phyloP scores from a whole-genome alignment of 2,113 vertebrate species.

The Clinocottus analis region DNA sequence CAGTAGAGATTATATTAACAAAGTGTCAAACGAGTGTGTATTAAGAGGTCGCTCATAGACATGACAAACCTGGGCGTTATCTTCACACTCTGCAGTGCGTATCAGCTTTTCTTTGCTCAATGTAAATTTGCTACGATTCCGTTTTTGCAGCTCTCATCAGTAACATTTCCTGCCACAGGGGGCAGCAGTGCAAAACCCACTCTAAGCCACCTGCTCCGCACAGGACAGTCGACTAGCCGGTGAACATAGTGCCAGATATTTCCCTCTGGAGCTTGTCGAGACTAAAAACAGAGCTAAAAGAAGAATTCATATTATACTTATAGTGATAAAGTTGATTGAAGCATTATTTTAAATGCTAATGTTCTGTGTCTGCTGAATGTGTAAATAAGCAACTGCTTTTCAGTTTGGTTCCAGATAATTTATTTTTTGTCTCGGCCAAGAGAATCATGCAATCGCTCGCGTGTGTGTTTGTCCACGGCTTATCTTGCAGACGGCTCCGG shows the following conservation, averaged over 20 bases:
- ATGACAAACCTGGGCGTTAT: not conserved
- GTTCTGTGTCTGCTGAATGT: not conserved
- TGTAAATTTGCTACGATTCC: not conserved
- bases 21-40: not conserved
- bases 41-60: not conserved
- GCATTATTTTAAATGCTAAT: not conserved
- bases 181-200: not conserved
- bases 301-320: not conserved
- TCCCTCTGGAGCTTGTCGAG: not conserved
- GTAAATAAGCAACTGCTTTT: not conserved
- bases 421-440: not conserved
- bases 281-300: slow-evolving; percentile 1
- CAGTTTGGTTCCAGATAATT: slow-evolving; percentile 1
- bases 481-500: not conserved
- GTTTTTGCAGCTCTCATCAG: not conserved
- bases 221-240: not conserved
- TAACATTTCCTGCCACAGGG: not conserved
- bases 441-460: not conserved
- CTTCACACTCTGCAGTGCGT: not conserved
- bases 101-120: not conserved
- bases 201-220: not conserved
- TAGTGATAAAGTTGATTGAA: not conserved
- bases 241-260: not conserved
- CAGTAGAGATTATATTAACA: not conserved
- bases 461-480: not conserved